Evolutionary conservation across 1,140 invertebrate genomes (phyloP), one percentile per base, ranked within the genome.

Genomic region (Ceratitis capitata): DNA sequence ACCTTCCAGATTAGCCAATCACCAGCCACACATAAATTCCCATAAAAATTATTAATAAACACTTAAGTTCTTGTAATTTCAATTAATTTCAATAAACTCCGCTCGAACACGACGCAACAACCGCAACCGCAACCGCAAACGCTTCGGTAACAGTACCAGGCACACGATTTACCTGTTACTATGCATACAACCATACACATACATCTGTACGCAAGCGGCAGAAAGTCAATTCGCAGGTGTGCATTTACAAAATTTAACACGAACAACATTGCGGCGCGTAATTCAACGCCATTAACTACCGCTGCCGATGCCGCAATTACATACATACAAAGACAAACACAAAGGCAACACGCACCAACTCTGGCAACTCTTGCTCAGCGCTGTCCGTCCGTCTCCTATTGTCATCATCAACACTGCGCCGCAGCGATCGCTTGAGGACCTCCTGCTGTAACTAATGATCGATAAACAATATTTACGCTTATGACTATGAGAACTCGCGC

Each of bases 21-120:
- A 29, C 29, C 32, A 35, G 14, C 42, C 39, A 19, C 4, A 82
- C 16, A 82, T 32, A 45, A 49, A 51, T 51, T 83, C 26, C 82
- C 45, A 83, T 83, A 49, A 53, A 83, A 83, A 83, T 85, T 82
- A 85, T 85, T 85, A 85, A 85, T 85, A 85, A 85, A 85, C 82
- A 85, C 82, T 85, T 83, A 85, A 85, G 82, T 78, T 84, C 58
- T 86, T 86, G 85, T 86, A 86, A 86, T 86, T 86, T 86, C 85
- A 86, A 86, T 86, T 86, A 86, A 86, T 86, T 86, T 86, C 85
- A 83, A 86, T 86, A 53, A 74, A 56, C 35, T 83, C 82, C n/a
- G 16, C 39, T 47, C 35, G 32, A 82, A 85, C 82, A 85, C 85
- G 45, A 78, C 26, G 39, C 39, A 6, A n/a, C 69, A 78, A 32